These are phyloP conservation scores for Hirudo medicinalis DNA, from an alignment of 1,140 invertebrate genomes.

Conservation along the genomic window DNA sequence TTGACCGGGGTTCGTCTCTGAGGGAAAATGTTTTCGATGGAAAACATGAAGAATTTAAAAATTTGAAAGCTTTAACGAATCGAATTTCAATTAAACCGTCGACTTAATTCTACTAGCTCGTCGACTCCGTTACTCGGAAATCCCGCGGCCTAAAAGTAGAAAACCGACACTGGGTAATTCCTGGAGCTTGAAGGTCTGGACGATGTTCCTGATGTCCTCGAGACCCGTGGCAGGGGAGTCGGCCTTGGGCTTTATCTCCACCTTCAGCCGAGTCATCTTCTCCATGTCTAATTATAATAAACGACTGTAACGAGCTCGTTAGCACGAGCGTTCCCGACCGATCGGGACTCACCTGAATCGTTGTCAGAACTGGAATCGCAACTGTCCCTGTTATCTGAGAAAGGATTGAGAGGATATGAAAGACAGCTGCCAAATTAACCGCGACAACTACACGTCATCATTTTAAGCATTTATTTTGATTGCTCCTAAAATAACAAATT, in stretches of 20 bases:
- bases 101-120: not conserved
- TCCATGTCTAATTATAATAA: not conserved
- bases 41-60: not conserved
- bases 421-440: not conserved
- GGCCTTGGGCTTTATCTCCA: not conserved
- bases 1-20: constrained; percentile 2
- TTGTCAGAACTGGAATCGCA: constrained; percentile 84
- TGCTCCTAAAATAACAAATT: too few relatives aligned
- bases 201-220: not conserved
- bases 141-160: not conserved
- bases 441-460: too few relatives aligned
- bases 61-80: not conserved
- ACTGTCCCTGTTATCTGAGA: constrained; percentile 51
- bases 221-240: not conserved
- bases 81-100: not conserved
- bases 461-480: too few relatives aligned
- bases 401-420: not conserved
- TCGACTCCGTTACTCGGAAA: too few relatives aligned
- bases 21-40: too few relatives aligned
- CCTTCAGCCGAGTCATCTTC: not conserved
- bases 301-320: not conserved
- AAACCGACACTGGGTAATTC: constrained; percentile 1
- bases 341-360: constrained; percentile 56
- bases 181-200: constrained; percentile 4
- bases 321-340: not conserved